phyloP scores from a whole-genome alignment of 2,797 vertebrate species.

The Myotis planiceps region DNA sequence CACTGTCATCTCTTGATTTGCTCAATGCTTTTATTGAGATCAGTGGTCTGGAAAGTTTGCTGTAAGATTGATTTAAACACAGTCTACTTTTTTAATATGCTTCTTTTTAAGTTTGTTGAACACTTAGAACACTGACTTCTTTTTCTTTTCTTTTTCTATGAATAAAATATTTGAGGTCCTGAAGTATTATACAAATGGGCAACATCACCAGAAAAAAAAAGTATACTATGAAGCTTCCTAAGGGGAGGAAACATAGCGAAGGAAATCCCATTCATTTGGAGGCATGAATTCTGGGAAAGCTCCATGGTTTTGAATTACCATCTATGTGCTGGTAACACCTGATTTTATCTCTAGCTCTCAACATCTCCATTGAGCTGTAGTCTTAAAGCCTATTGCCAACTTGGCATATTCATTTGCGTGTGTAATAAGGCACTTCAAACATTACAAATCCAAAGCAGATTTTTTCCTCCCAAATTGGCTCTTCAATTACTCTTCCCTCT shows the following conservation, averaged over 20 bases:
- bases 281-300: background rate
- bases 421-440: background rate
- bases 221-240: background rate
- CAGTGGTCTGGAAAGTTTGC: background rate
- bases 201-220: background rate
- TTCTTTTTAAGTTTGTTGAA: slow-evolving; percentile 19
- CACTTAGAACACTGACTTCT: background rate
- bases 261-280: background rate
- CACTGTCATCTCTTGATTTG: background rate
- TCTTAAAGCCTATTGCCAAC: background rate
- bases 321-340: background rate
- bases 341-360: background rate
- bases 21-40: background rate
- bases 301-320: background rate
- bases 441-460: background rate
- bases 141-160: background rate
- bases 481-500: background rate
- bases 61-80: background rate
- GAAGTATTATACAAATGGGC: background rate
- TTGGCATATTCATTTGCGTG: background rate
- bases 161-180: background rate
- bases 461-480: background rate
- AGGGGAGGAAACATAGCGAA: background rate
- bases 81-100: background rate
- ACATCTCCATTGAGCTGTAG: background rate